Evolutionary conservation across 2,888 invertebrate species (phyloP).

Genomic region (Molanna angustata): DNA sequence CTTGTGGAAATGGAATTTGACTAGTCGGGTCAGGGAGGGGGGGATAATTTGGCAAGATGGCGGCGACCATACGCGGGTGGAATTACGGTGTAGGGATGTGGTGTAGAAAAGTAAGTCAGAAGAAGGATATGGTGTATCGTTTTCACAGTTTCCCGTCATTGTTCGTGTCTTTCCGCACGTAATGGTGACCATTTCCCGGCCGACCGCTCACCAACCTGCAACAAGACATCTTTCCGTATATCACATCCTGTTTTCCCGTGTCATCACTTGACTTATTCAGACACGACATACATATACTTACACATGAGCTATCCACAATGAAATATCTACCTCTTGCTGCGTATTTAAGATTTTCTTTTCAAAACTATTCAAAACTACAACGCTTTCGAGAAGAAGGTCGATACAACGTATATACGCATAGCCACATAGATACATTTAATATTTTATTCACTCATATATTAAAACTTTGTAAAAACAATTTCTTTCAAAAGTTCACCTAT

Average conservation of each 20-base stretch:
- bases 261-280: slow-evolving; percentile 12
- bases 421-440: no score
- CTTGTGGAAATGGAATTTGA: background rate
- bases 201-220: slow-evolving; percentile 16
- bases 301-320: no score
- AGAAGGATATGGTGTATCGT: slow-evolving; percentile 23
- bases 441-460: no score
- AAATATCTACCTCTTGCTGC: no score
- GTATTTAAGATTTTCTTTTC: no score
- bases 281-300: no score
- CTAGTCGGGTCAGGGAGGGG: background rate
- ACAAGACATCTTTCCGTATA: slow-evolving; percentile 20
- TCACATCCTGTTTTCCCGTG: slow-evolving; percentile 25
- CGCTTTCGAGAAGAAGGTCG: no score
- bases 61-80: background rate
- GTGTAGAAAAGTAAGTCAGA: slow-evolving; percentile 17
- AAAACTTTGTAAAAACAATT: no score
- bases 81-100: slow-evolving; percentile 1
- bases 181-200: slow-evolving; percentile 29
- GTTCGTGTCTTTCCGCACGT: slow-evolving; percentile 26
- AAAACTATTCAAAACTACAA: no score
- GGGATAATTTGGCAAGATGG: no score
- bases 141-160: slow-evolving; percentile 24
- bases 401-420: no score
- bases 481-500: no score